Conservation (phyloP, 2,113 vertebrate species). For the Oncorhynchus gorbuscha region DNA sequence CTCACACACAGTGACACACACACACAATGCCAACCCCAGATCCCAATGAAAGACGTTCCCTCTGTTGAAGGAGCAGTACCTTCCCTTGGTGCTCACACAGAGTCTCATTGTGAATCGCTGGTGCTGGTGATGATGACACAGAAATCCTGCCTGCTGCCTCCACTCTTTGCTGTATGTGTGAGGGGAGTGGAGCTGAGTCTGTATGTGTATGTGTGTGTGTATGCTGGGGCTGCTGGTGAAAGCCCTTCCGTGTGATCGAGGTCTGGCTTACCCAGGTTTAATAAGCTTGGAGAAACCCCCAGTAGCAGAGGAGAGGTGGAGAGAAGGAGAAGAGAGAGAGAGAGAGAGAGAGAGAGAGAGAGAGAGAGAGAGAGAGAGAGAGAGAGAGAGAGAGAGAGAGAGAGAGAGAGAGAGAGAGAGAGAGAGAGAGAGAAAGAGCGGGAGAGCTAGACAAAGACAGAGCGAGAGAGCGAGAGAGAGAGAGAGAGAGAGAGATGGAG, state of each 20-base stretch:
- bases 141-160: conserved; percentile 39
- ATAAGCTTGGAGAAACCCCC: conserved; percentile 59
- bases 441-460: conserved; percentile 4
- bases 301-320: conserved; percentile 30
- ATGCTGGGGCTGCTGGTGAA: conserved; percentile 43
- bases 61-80: conserved; percentile 52
- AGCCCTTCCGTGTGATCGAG: conserved; percentile 29
- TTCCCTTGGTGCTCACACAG: conserved; percentile 56
- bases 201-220: background rate
- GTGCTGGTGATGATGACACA: conserved; percentile 23
- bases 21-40: conserved; percentile 25
- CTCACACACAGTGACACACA: background rate
- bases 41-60: conserved; percentile 46
- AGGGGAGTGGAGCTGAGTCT: background rate
- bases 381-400: conserved; percentile 44
- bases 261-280: conserved; percentile 44
- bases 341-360: background rate
- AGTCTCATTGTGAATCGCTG: conserved; percentile 64
- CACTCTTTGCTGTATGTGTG: background rate
- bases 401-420: background rate
- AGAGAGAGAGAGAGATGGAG: no score
- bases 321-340: conserved; percentile 23
- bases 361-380: conserved; percentile 7
- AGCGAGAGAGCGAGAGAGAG: conserved; percentile 30
- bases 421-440: no score